These are phyloP conservation scores for Phrixothrix hirtus DNA, from an alignment of 2,888 invertebrate genomes.

Conservation along the genomic window DNA sequence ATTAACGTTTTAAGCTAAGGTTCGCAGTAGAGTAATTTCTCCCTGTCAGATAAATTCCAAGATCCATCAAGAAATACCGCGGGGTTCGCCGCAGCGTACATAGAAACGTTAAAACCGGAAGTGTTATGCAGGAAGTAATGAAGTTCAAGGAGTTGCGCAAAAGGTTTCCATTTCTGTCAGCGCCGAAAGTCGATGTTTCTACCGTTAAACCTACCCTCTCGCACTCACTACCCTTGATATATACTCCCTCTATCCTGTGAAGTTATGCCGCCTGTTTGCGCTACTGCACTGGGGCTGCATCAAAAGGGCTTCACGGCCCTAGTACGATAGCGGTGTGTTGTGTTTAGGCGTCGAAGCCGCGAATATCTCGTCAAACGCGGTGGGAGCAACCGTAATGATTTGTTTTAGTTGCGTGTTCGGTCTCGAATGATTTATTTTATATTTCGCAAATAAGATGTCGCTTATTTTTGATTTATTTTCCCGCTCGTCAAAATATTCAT, in stretches of 20 bases:
- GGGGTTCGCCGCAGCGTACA: too few relatives aligned
- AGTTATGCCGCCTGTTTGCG: constrained; percentile 29
- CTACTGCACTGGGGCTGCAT: constrained; percentile 24
- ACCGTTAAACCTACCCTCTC: constrained; percentile 23
- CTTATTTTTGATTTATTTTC: constrained; percentile 4
- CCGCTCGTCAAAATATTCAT: too few relatives aligned
- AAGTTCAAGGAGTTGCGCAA: constrained; percentile 11
- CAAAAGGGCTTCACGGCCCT: constrained; percentile 20
- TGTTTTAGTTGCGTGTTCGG: constrained; percentile 21
- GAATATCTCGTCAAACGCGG: too few relatives aligned
- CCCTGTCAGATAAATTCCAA: too few relatives aligned
- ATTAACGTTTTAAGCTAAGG: too few relatives aligned
- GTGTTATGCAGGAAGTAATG: background rate
- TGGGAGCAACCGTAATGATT: too few relatives aligned
- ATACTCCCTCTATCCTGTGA: constrained; percentile 28
- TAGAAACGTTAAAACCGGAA: constrained; percentile 11
- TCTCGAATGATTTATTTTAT: too few relatives aligned
- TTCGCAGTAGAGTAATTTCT: too few relatives aligned
- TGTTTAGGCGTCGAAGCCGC: constrained; percentile 16
- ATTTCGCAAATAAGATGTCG: too few relatives aligned
- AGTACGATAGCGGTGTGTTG: constrained; percentile 24
- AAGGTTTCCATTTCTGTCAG: constrained; percentile 5
- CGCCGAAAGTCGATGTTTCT: constrained; percentile 2
- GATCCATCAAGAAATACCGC: too few relatives aligned
- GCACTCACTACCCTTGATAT: constrained; percentile 19